These are phyloP conservation scores for Misgurnus anguillicaudatus DNA, from an alignment of 2,113 vertebrate genomes.

Conservation along the genomic window DNA sequence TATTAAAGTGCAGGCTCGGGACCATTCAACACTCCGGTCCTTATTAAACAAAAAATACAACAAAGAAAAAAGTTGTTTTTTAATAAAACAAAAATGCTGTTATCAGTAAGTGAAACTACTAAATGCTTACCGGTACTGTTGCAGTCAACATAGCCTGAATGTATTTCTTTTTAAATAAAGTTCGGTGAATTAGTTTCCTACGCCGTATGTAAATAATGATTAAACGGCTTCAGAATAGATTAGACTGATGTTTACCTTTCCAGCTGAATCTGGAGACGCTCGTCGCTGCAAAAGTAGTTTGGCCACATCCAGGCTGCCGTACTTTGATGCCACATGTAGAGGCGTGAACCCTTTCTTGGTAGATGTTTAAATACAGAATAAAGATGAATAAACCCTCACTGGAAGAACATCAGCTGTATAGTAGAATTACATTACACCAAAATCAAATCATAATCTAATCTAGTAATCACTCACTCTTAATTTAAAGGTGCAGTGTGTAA, in stretches of 20 bases:
- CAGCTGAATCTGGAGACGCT: conserved; percentile 85
- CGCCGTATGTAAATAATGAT: neutral
- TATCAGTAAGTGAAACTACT: conserved; percentile 42
- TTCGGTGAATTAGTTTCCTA: conserved; percentile 33
- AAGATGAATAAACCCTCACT: neutral
- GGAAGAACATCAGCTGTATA: conserved; percentile 11
- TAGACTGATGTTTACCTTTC: conserved; percentile 80
- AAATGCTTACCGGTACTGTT: conserved; percentile 58
- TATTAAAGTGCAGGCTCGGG: conserved; percentile 50
- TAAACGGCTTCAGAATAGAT: too few species aligned
- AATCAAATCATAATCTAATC: too few species aligned
- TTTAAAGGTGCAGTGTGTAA: too few species aligned
- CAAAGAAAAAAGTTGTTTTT: conserved; percentile 44
- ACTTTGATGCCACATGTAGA: conserved; percentile 92
- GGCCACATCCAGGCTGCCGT: conserved; percentile 93
- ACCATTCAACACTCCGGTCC: conserved; percentile 43
- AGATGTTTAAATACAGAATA: conserved; percentile 43
- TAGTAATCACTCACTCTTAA: too few species aligned
- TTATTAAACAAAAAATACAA: conserved; percentile 55
- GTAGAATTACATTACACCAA: too few species aligned
- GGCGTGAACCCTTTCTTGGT: conserved; percentile 99
- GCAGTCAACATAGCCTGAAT: conserved; percentile 60
- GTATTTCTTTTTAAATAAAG: conserved; percentile 49
- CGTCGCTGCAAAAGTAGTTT: conserved; percentile 90
- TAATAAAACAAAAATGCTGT: conserved; percentile 50